phyloP scores from a whole-genome alignment of 2,797 vertebrate genomes.

The Champsocephalus gunnari region DNA sequence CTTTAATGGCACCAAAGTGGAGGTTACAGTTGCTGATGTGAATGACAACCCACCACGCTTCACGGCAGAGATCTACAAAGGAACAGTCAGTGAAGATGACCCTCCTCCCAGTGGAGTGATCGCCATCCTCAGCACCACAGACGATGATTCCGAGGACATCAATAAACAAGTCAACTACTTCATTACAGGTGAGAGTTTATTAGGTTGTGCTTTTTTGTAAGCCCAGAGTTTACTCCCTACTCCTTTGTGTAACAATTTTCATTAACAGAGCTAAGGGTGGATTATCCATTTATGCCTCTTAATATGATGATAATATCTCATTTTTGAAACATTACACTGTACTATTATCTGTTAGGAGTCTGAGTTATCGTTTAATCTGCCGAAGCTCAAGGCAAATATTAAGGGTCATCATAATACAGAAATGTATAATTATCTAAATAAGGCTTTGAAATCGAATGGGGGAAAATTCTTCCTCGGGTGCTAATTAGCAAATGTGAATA shows the following conservation, averaged over 20 bases:
- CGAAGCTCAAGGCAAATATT: constrained; percentile 69
- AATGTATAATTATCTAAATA: constrained; percentile 71
- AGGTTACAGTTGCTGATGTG: constrained; percentile 92
- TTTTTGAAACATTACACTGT: constrained; percentile 64
- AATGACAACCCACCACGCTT: constrained; percentile 97
- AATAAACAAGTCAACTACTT: constrained; percentile 95
- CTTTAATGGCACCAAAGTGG: constrained; percentile 87
- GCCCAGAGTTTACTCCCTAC: constrained; percentile 37
- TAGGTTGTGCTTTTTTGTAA: constrained; percentile 18
- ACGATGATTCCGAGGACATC: constrained; percentile 92
- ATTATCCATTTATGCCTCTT: constrained; percentile 61
- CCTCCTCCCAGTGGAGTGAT: constrained; percentile 93
- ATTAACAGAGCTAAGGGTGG: constrained; percentile 52
- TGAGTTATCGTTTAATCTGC: constrained; percentile 60
- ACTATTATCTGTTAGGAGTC: constrained; percentile 64
- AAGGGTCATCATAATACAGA: constrained; percentile 66
- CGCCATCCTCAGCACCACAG: constrained; percentile 95
- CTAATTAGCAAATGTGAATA: constrained; percentile 76
- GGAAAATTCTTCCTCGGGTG: constrained; percentile 58
- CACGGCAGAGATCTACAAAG: constrained; percentile 97
- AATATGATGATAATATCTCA: constrained; percentile 73
- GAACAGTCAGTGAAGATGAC: constrained; percentile 97
- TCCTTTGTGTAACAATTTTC: constrained; percentile 54
- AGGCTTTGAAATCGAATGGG: constrained; percentile 64
- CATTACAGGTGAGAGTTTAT: constrained; percentile 90